Base-by-base conservation (phyloP, 2,113 vertebrate genomes). In the Silurus asotus region DNA sequence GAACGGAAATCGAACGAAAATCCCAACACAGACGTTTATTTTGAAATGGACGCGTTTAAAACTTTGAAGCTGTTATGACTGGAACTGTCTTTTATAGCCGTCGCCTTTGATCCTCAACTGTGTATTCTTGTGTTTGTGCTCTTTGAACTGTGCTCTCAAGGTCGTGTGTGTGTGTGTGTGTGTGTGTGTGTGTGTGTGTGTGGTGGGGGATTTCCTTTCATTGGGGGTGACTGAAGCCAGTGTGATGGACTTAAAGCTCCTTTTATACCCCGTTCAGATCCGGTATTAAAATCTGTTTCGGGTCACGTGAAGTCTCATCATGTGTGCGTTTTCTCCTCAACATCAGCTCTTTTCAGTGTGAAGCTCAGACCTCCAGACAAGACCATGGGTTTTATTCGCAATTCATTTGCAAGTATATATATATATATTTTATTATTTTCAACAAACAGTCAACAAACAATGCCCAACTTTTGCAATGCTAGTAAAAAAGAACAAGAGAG, bases 81-180 rank as follows among this genome's bases (percentile, higher is more conserved):
- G 72, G 81, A 88, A 19, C 15, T 8, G 77, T 61, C 56, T 80
- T 79, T 58, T 89, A 11, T 86, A 86, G 65, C 84, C 23, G 45
- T 80, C 75, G 82, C 65, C 91, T 93, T 92, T 92, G 92, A 93
- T 93, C 91, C 78, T 75, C 49, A 0, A 64, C 37, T 37, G 84
- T 25, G 9, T 10, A 59, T 15, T 80, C 85, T 89, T 79, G 88
- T 88, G 75, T 86, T 84, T 59, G 70, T 58, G 76, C 86, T 88
- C 82, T 93, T 92, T 95, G 92, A 93, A 93, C 93, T 77, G 65
- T 61, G 81, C 56, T 70, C 53, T 70, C 80, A n/a, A 28, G 88
- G 88, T 90, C 82, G 88, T 82, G 81, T 85, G 84, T 92, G 91
- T 91, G 89, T 78, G 84, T 74, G 84, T 77, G n/a, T 55, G 81